Conservation (phyloP, 2,797 vertebrate species). For the Chelidonichthys spinosus region DNA sequence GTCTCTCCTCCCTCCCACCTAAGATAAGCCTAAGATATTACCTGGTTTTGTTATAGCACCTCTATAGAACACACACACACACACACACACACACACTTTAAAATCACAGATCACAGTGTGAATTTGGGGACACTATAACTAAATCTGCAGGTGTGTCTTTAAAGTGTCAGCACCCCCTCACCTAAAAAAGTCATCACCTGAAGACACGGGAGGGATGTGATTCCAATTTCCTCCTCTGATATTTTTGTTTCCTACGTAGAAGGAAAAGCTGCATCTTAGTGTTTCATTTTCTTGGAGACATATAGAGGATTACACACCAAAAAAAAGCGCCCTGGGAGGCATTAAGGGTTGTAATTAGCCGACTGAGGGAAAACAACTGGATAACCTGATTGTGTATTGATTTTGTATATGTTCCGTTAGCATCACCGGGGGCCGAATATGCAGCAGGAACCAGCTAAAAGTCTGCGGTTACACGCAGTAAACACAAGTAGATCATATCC, state of each 20-base stretch:
- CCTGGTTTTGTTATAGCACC: neutral
- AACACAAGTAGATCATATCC: constrained; percentile 24
- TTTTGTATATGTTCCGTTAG: constrained; percentile 56
- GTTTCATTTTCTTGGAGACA: constrained; percentile 11
- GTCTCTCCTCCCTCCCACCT: too few relatives aligned
- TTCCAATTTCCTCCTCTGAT: neutral
- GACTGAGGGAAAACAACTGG: constrained; percentile 60
- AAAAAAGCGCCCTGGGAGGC: constrained; percentile 42
- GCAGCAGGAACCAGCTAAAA: constrained; percentile 8
- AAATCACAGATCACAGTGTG: constrained; percentile 8
- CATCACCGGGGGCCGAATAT: constrained; percentile 10
- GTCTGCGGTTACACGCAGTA: constrained; percentile 23
- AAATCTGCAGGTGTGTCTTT: neutral
- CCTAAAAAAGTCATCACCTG: neutral
- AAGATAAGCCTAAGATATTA: too few relatives aligned
- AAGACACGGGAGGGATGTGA: neutral
- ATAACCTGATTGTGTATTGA: constrained; percentile 75
- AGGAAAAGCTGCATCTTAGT: too few relatives aligned
- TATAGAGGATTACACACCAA: constrained; percentile 22
- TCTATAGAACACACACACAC: too few relatives aligned
- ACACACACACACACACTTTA: neutral
- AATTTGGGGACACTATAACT: neutral
- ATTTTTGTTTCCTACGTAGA: neutral
- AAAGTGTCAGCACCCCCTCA: neutral
- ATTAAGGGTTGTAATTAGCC: constrained; percentile 66